These are phyloP conservation scores for Spilarctia lutea DNA, from an alignment of 2,888 invertebrate genomes.

Conservation along the genomic window DNA sequence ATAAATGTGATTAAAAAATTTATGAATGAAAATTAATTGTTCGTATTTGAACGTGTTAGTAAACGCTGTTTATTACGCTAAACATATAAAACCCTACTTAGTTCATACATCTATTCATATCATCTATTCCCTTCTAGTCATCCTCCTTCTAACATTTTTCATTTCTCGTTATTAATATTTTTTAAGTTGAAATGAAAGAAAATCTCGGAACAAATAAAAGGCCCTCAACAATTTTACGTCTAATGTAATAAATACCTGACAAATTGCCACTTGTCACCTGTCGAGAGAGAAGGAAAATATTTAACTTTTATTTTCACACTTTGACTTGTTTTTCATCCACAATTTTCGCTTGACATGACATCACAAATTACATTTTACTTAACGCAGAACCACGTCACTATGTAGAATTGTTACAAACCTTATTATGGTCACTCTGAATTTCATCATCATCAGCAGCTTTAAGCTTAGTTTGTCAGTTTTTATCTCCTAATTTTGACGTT, in stretches of 20 bases:
- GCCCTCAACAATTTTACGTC: not conserved
- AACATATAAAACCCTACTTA: not conserved
- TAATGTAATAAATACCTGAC: not conserved
- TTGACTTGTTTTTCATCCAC: not conserved
- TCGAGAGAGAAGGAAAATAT: not conserved
- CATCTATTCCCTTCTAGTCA: no score
- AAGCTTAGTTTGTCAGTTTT: no score
- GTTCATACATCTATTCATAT: no score
- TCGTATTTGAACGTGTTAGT: not conserved
- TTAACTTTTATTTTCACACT: not conserved
- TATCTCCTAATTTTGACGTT: no score
- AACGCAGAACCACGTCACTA: not conserved
- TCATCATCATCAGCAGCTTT: no score
- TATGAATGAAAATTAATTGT: no score
- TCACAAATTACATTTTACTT: not conserved
- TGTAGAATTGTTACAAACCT: not conserved
- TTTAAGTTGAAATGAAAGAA: not conserved
- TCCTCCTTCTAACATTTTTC: not conserved
- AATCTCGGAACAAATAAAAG: not conserved
- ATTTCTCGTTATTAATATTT: not conserved
- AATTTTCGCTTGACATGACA: not conserved
- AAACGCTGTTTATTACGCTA: not conserved
- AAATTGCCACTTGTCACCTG: not conserved
- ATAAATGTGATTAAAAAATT: no score
- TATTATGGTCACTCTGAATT: not conserved